Evolutionary conservation across 2,797 vertebrate species (phyloP), one percentile per base, ranked within the genome.

Genomic region (Amphiprion clarkii): DNA sequence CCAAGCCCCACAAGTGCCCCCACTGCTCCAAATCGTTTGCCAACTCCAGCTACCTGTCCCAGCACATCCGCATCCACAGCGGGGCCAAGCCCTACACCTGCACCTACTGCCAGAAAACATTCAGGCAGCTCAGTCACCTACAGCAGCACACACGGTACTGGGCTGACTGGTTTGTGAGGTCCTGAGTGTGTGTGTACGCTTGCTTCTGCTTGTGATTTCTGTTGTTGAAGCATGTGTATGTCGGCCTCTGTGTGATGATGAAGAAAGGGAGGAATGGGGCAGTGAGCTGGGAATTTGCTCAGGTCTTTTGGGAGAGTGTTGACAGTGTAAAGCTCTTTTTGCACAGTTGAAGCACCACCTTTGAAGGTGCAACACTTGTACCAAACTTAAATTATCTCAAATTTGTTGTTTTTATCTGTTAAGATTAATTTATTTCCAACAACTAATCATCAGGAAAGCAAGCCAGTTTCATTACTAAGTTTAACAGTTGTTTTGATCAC

Each of bases 11-110:
- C 94, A 99, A 99, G 95, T 99, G 98, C 89, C 97, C 97, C 71
- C 98, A 99, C 93, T 99, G 98, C 87, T 98, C 98, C 91, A 99
- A 99, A 95, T 98, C 97, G 55, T 99, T 99, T 87, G 97, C 97
- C 95, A 99, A 99, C 96, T 97, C 96, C 94, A 98, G 97, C 95
- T 99, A 99, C 94, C 95, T 99, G 96, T 96, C 98, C 83, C 98
- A 99, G 95, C 98, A 99, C 93, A 95, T 99, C 91, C 97, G 98
- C 79, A 99, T 99, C 91, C 98, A 99, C 95, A 99, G 96, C 39
- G 97, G 98, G 89, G 98, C 97, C 90, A 99, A 99, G 92, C 98
- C 98, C 88, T 98, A 99, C 94, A 97, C 96, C 91, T 99, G 98
- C 95, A 95, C 96, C 93, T 98, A 97, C 94, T 99, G 98, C 96